These are phyloP conservation scores for Cydia amplana DNA, from an alignment of 1,140 invertebrate genomes.

Conservation along the genomic window DNA sequence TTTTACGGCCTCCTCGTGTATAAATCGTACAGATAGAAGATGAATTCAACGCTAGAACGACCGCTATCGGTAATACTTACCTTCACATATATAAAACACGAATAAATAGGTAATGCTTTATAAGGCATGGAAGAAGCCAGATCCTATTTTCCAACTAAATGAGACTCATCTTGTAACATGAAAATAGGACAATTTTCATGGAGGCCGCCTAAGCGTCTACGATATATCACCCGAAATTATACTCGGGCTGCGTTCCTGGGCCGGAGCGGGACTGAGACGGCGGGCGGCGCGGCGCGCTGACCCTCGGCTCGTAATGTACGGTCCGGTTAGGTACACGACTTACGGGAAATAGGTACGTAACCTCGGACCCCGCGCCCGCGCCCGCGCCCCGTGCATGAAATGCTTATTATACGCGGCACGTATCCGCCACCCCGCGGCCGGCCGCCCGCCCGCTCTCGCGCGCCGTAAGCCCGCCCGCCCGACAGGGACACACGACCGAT, in stretches of 20 bases:
- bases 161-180: slow-evolving; percentile 35
- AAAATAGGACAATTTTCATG: slow-evolving; percentile 52
- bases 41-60: slow-evolving; percentile 65
- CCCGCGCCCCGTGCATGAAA: slow-evolving; percentile 79
- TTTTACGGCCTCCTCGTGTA: slow-evolving; percentile 78
- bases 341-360: slow-evolving; percentile 76
- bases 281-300: slow-evolving; percentile 67
- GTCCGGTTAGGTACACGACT: slow-evolving; percentile 79
- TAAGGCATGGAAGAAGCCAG: slow-evolving; percentile 34
- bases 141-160: slow-evolving; percentile 37
- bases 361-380: slow-evolving; percentile 57
- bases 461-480: slow-evolving; percentile 43
- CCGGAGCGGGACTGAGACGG: slow-evolving; percentile 68
- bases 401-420: slow-evolving; percentile 81
- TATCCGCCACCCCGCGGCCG: slow-evolving; percentile 63
- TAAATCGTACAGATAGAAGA: slow-evolving; percentile 78
- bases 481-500: slow-evolving; percentile 72
- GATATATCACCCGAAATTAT: slow-evolving; percentile 76
- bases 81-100: slow-evolving; percentile 40
- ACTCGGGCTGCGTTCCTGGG: slow-evolving; percentile 53
- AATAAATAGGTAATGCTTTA: slow-evolving; percentile 29
- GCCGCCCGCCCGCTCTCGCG: slow-evolving; percentile 59
- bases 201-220: slow-evolving; percentile 53
- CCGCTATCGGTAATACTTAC: slow-evolving; percentile 62
- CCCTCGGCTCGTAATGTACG: slow-evolving; percentile 80